Evolutionary conservation across 2,888 invertebrate genomes (phyloP).

Genomic region (Aleiodes alternator): DNA sequence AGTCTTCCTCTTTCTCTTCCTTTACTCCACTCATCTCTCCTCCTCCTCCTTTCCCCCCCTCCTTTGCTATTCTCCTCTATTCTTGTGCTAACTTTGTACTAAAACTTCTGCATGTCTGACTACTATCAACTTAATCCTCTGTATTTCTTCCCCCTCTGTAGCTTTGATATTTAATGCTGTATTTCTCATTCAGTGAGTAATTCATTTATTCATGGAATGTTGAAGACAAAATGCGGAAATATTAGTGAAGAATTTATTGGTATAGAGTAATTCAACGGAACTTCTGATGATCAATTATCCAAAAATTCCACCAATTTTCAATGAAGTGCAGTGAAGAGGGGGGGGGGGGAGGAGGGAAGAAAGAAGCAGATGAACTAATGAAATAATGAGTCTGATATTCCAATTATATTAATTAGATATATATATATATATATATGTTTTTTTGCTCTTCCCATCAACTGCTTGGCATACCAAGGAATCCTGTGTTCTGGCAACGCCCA

Average conservation of each 20-base stretch:
- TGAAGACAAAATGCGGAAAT: background rate
- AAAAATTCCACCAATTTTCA: background rate
- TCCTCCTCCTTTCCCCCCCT: too few species aligned
- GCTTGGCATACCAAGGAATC: slow-evolving; percentile 31
- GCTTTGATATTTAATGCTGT: slow-evolving; percentile 7
- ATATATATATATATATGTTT: slow-evolving; percentile 19
- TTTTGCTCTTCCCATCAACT: background rate
- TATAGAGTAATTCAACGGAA: slow-evolving; percentile 16
- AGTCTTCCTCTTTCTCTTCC: slow-evolving; percentile 22
- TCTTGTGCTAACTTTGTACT: slow-evolving; percentile 19
- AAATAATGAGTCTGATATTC: slow-evolving; percentile 37
- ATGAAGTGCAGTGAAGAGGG: too few species aligned
- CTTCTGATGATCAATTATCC: background rate
- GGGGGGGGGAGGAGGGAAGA: too few species aligned
- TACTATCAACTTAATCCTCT: slow-evolving; percentile 5
- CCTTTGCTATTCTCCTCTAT: too few species aligned
- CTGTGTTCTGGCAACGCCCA: slow-evolving; percentile 37
- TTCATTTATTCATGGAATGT: background rate
- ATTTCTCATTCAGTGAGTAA: slow-evolving; percentile 20
- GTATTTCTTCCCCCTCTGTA: background rate
- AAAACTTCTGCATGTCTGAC: slow-evolving; percentile 27
- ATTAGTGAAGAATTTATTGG: too few species aligned
- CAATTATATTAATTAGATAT: slow-evolving; percentile 45
- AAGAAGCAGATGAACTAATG: slow-evolving; percentile 20
- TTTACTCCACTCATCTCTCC: background rate